Evolutionary conservation across 2,888 invertebrate species (phyloP), one percentile per base, ranked within the genome.

Genomic region (Luperina nickerlii): DNA sequence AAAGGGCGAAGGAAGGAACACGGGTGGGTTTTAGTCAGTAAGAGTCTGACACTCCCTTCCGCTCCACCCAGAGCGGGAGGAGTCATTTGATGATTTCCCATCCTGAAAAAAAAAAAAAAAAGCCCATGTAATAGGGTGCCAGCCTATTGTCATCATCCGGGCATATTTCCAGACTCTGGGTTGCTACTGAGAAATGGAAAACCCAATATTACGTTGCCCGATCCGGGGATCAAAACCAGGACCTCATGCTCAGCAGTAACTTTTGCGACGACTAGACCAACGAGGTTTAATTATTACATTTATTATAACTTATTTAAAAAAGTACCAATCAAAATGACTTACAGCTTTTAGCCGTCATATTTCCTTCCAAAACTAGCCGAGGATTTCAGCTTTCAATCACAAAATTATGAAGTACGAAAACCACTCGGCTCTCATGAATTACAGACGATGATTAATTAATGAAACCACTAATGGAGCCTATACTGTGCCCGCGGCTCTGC

Each of bases 371-470:
- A 84, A 74, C 20, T 51, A 54, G 13, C 38, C 38, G 66, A 82
- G 38, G 38, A 42, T 80, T 84, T 81, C 45, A 63, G 66, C 85
- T 72, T 68, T 45, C 78, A 76, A 88, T 83, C 69, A 83, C 69
- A 70, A 57, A 87, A 85, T 88, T 78, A 85, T 86, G 82, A 77
- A 82, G 68, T 74, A 72, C 76, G 72, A 75, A 82, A 77, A 78
- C 78, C 81, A 70, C 85, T 84, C 63, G 66, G 67, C 42, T 67
- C 62, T 70, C 77, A 74, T 85, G 85, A 83, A 89, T 87, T 84
- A 83, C 75, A 73, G 66, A 11, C 38, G 77, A 84, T 90, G 84
- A 89, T 86, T 89, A 89, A 90, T 90, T 88, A 85, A 89, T 89
- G 67, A 77, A 78, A 87, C 88, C 89, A 68, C 85, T 83, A 83